A percentile compares a stretch with the other conserved stretches of the same genome.
These are phyloP conservation scores for Microctonus brassicae DNA, from an alignment of 2,888 invertebrate genomes.

Conservation along the genomic window DNA sequence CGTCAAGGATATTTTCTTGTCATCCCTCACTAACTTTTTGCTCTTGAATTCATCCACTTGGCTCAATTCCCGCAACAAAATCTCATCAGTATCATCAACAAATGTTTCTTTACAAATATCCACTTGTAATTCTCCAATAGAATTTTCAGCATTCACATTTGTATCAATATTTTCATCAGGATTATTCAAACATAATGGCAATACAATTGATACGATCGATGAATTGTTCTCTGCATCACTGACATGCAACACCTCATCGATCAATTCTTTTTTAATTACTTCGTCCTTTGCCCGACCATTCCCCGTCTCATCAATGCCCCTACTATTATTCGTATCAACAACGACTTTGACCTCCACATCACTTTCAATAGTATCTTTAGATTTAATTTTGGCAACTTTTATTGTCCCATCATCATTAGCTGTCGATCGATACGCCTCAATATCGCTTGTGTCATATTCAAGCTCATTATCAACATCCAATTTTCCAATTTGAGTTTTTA, in stretches of 20 bases:
- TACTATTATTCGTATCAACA: conserved; percentile 23
- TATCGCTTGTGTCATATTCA: conserved; percentile 32
- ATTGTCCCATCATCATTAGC: conserved; percentile 25
- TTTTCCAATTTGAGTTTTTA: conserved; percentile 48
- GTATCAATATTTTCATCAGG: not conserved
- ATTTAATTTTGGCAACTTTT: conserved; percentile 47
- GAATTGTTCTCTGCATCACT: not conserved
- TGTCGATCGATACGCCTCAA: conserved; percentile 25
- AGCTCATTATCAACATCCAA: conserved; percentile 30
- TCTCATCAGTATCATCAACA: conserved; percentile 28
- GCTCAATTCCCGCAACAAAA: conserved; percentile 18
- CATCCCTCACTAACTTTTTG: not conserved
- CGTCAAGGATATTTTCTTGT: conserved; percentile 10
- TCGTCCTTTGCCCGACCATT: not conserved
- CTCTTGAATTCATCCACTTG: conserved; percentile 41
- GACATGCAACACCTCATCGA: no score
- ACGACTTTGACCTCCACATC: conserved; percentile 51
- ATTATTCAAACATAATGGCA: not conserved
- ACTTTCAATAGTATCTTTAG: conserved; percentile 56
- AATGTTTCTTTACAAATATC: not conserved
- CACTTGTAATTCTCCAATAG: not conserved
- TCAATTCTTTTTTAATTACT: not conserved
- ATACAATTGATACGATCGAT: not conserved
- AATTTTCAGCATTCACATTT: not conserved
- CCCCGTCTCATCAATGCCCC: conserved; percentile 2